Conservation (phyloP, 2,888 invertebrate genomes). For the Drosophila suboccidentalis region DNA sequence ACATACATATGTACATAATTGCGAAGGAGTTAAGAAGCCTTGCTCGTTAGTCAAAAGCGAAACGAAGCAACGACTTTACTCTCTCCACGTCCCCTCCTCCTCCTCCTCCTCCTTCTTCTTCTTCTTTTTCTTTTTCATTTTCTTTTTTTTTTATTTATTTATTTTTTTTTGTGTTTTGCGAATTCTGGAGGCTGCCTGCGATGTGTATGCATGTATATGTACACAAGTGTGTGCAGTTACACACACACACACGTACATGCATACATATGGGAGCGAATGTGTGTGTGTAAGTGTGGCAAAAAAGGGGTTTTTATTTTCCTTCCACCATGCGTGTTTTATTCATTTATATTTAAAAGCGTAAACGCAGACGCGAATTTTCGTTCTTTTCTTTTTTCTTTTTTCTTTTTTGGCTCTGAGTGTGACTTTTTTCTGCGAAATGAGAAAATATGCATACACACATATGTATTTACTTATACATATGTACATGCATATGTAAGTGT, state of each 20-base stretch:
- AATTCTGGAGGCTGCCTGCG: constrained; percentile 59
- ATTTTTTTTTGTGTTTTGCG: background rate
- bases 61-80: constrained; percentile 26
- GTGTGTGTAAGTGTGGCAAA: constrained; percentile 12
- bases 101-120: background rate
- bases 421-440: constrained; percentile 61
- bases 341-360: constrained; percentile 77
- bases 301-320: constrained; percentile 44
- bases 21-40: constrained; percentile 70
- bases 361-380: constrained; percentile 73
- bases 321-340: constrained; percentile 64
- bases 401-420: constrained; percentile 51
- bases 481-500: background rate
- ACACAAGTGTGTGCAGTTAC: background rate
- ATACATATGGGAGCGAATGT: constrained; percentile 5
- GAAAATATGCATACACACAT: constrained; percentile 36
- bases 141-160: background rate
- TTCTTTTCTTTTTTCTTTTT: constrained; percentile 44
- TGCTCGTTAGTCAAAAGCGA: constrained; percentile 69
- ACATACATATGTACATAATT: constrained; percentile 58
- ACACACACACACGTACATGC: constrained; percentile 3
- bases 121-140: background rate
- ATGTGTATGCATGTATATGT: background rate
- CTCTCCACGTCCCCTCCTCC: constrained; percentile 7
- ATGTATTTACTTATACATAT: background rate